Percentiles rank a stretch among this genome's conserved stretches.
Evolutionary conservation across 2,888 invertebrate species (phyloP).

Genomic region (Muschampia plurimacula): DNA sequence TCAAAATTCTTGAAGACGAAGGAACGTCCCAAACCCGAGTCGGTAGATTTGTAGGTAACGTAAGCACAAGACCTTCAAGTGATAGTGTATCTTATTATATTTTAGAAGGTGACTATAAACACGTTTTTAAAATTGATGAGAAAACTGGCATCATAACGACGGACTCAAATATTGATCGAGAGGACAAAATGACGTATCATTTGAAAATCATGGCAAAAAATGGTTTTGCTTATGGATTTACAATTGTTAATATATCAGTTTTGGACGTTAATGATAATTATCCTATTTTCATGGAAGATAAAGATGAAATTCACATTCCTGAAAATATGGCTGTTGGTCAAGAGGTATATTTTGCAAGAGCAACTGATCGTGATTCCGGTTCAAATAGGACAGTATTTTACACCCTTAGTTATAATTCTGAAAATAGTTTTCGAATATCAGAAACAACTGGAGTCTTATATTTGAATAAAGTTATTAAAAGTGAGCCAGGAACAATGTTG

Average conservation of each 20-base stretch:
- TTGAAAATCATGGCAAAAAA: constrained; percentile 93
- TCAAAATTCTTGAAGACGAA: constrained; percentile 93
- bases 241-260: constrained; percentile 92
- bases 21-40: constrained; percentile 86
- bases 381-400: constrained; percentile 95
- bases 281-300: constrained; percentile 92
- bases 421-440: constrained; percentile 93
- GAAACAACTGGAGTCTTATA: constrained; percentile 95
- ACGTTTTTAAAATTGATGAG: constrained; percentile 92
- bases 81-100: constrained; percentile 91
- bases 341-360: constrained; percentile 95
- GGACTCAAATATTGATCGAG: constrained; percentile 93
- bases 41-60: constrained; percentile 91
- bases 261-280: constrained; percentile 96
- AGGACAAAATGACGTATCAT: constrained; percentile 90
- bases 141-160: constrained; percentile 92
- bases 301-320: constrained; percentile 91
- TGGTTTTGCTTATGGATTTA: constrained; percentile 91
- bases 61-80: constrained; percentile 87
- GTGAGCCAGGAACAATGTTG: constrained; percentile 89
- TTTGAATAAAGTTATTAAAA: constrained; percentile 91
- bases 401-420: constrained; percentile 91
- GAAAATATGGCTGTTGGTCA: constrained; percentile 98
- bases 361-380: constrained; percentile 94
- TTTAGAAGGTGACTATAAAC: constrained; percentile 91